Base-by-base conservation (phyloP, 30 jellyfish, hydroid and myxozoan species). In the Turritopsis rubra region DNA sequence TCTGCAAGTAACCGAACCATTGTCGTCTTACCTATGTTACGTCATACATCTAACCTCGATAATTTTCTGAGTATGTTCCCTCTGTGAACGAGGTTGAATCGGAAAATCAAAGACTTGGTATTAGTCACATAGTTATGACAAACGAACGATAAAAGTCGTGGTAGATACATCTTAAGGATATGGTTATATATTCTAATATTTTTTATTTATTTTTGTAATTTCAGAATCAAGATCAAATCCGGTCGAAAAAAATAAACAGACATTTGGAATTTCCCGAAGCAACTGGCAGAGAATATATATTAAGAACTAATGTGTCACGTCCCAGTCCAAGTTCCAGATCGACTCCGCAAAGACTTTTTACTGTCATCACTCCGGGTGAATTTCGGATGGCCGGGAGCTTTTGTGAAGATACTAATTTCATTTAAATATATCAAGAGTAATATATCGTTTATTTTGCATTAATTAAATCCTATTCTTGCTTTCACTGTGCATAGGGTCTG, bases 201-300 rank as follows among this genome's bases (percentile, higher is more conserved):
- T 16, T 54, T 54, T 54, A 18, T 54, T 16, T 16, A 16, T 54
- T 17, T 26, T 66, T 18, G 29, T 60, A 5, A 53, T 80, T 27
- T 20, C 27, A 28, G 89, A 23, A 52, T 18, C 60, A 66, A 52
- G 65, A 27, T 23, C 84, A 28, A 76, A 54, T 65, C 18, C 84
- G 29, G 29, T 72, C 74, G 90, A 83, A 80, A 82, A 83, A 8
- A 70, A 66, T 25, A 75, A 54, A 25, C 66, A 82, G 29, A 83
- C 73, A 71, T 53, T 72, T 72, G 26, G 88, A 41, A 1, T 23
- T 92, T 72, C 98, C 98, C 20, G 68, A 79, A n/a, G 95, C 98
- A 29, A 85, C 90, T 27, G 98, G 98, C 23, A 90, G 98, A 27
- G 98, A 92, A 88, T 92, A 92, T 74, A 92, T 92, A 29, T 84